These are phyloP conservation scores for Drosophila mauritiana DNA, from an alignment of 1,140 invertebrate genomes.

Conservation along the genomic window DNA sequence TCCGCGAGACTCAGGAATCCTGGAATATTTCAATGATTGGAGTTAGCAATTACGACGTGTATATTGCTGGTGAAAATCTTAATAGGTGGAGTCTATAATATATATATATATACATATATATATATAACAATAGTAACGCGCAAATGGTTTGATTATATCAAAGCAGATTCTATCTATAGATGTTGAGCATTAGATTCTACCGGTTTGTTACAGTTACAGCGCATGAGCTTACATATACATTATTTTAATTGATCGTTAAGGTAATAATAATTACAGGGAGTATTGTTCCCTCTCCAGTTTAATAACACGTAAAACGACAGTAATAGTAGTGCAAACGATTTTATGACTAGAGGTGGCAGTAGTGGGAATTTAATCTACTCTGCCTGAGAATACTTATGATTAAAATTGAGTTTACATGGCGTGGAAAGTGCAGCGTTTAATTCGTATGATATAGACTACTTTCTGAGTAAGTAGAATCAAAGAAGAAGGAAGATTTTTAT, in stretches of 20 bases:
- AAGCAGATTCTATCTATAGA: neutral
- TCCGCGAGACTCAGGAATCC: conserved; percentile 81
- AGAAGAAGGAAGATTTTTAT: neutral
- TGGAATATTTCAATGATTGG: conserved; percentile 17
- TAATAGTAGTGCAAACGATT: conserved; percentile 1
- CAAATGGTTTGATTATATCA: too few species aligned
- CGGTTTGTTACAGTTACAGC: neutral
- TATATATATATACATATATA: too few species aligned
- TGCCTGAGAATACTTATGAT: conserved; percentile 1
- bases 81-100: neutral
- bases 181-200: neutral
- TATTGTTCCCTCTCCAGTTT: neutral
- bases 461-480: neutral
- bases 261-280: neutral
- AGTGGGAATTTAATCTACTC: conserved; percentile 11
- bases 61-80: too few species aligned
- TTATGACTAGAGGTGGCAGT: conserved; percentile 4
- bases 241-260: neutral
- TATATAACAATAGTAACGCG: too few species aligned
- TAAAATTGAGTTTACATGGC: conserved; percentile 4
- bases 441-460: neutral
- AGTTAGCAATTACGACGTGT: too few species aligned
- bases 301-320: conserved; percentile 4
- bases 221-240: neutral
- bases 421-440: neutral